Percentiles rank a stretch among this genome's conserved stretches.
Conservation (phyloP, 2,888 invertebrate species). For the Idaea biselata region DNA sequence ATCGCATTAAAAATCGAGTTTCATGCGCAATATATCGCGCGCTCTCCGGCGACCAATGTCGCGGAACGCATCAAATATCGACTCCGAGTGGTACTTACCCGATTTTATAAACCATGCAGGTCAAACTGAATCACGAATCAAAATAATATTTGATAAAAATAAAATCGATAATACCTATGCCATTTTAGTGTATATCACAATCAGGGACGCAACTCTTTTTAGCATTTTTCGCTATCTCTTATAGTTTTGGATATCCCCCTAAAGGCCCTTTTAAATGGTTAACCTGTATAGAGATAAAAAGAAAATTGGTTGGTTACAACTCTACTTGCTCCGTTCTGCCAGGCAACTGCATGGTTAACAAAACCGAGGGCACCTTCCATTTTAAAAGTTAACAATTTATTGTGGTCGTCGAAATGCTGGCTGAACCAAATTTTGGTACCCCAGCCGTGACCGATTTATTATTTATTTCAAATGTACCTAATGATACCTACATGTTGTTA, state of each 20-base stretch:
- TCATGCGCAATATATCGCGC: conserved; percentile 68
- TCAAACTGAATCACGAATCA: background rate
- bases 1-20: conserved; percentile 58
- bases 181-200: too few species aligned
- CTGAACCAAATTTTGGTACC: conserved; percentile 51
- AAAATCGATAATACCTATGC: too few species aligned
- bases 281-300: too few species aligned
- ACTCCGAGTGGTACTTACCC: conserved; percentile 20
- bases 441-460: conserved; percentile 48
- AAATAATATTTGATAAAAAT: too few species aligned
- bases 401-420: conserved; percentile 48
- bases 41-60: conserved; percentile 60
- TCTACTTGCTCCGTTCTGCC: too few species aligned
- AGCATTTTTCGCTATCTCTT: too few species aligned
- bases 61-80: conserved; percentile 68
- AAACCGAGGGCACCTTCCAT: conserved; percentile 47
- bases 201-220: too few species aligned
- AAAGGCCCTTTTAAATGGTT: too few species aligned
- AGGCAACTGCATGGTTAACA: conserved; percentile 8
- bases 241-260: too few species aligned
- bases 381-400: conserved; percentile 69
- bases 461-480: background rate
- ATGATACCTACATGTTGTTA: conserved; percentile 6
- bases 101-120: conserved; percentile 4
- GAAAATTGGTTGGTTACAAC: background rate